These are phyloP conservation scores for Mystacornis crossleyi DNA, from an alignment of 2,113 vertebrate species.

Conservation along the genomic window DNA sequence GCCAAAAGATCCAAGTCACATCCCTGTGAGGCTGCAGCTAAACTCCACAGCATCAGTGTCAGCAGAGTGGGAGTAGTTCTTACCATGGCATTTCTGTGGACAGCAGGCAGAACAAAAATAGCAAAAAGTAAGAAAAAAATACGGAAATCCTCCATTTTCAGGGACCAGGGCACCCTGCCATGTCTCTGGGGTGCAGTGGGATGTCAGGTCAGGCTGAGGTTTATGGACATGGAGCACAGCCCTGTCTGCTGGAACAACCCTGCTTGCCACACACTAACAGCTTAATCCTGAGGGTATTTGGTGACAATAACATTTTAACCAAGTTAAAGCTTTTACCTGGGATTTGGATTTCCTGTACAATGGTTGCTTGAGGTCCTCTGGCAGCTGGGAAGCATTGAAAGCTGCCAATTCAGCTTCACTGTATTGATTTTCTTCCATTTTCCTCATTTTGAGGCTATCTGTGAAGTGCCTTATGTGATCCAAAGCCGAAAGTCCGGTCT, in stretches of 20 bases:
- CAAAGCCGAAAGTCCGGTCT: slow-evolving; percentile 90
- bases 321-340: slow-evolving; percentile 84
- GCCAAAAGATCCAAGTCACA: not conserved
- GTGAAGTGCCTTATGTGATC: slow-evolving; percentile 97
- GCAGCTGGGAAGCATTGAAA: slow-evolving; percentile 85
- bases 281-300: not conserved
- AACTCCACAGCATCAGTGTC: not conserved
- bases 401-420: slow-evolving; percentile 85
- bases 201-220: not conserved
- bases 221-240: not conserved
- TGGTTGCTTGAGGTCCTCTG: slow-evolving; percentile 92
- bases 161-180: not conserved
- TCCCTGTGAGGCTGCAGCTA: not conserved
- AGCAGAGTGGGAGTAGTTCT: not conserved
- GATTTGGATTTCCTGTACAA: slow-evolving; percentile 98
- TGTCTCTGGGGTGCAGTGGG: not conserved
- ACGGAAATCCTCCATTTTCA: not conserved
- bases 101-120: not conserved
- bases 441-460: slow-evolving; percentile 89
- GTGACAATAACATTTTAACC: slow-evolving; percentile 4
- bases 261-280: not conserved
- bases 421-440: slow-evolving; percentile 91
- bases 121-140: not conserved
- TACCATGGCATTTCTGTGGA: not conserved
- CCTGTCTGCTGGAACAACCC: not conserved